phyloP scores from a whole-genome alignment of 2,888 invertebrate genomes.

The Tachina fera region DNA sequence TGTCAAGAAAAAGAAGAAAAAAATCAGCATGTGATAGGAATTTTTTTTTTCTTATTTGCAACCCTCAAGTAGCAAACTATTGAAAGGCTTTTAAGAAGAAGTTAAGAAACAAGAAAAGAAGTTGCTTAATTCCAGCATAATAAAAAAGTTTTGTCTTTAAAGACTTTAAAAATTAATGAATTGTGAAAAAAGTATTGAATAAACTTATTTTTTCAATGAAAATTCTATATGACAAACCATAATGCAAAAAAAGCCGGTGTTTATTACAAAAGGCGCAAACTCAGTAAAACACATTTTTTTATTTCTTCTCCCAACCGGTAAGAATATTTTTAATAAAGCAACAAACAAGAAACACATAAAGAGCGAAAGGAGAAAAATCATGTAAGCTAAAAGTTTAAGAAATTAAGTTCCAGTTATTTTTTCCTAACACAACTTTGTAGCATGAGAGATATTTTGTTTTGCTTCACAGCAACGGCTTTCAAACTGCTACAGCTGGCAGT shows the following conservation, averaged over 20 bases:
- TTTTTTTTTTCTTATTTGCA: slow-evolving; percentile 1
- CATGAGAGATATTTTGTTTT: slow-evolving; percentile 29
- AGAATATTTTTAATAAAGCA: slow-evolving; percentile 42
- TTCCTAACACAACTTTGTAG: background rate
- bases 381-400: slow-evolving; percentile 33
- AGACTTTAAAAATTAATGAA: slow-evolving; percentile 5
- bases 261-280: slow-evolving; percentile 74
- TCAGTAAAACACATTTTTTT: slow-evolving; percentile 48
- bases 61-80: slow-evolving; percentile 6
- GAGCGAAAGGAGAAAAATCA: background rate
- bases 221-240: background rate
- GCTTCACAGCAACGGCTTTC: slow-evolving; percentile 1
- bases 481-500: slow-evolving; percentile 42
- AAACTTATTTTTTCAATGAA: background rate
- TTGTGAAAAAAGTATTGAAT: background rate
- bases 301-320: slow-evolving; percentile 38
- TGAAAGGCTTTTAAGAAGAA: no score
- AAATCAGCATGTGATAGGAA: slow-evolving; percentile 1
- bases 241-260: slow-evolving; percentile 76
- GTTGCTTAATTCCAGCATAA: background rate
- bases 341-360: background rate
- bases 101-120: background rate
- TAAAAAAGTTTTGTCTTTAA: no score
- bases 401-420: background rate
- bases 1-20: background rate